phyloP scores from a whole-genome alignment of 2,888 invertebrate species.

The Pharmacophagus antenor region DNA sequence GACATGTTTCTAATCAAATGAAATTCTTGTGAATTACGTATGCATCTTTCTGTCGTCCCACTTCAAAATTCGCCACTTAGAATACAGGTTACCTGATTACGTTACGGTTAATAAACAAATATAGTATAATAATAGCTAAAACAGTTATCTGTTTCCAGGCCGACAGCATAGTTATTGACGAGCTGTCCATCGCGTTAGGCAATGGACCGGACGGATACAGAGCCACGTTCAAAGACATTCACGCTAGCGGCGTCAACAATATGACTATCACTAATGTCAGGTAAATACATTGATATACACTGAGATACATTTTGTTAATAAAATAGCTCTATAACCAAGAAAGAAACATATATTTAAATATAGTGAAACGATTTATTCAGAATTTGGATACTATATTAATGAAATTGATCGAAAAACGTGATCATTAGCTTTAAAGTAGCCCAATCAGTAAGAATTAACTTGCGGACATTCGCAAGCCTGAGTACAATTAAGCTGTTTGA shows the following conservation, averaged over 20 bases:
- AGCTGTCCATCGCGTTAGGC: conserved; percentile 89
- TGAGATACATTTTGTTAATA: neutral
- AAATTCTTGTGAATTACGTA: too few species aligned
- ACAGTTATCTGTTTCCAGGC: conserved; percentile 69
- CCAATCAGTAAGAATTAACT: too few species aligned
- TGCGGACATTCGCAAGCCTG: too few species aligned
- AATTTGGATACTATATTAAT: neutral
- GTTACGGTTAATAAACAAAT: neutral
- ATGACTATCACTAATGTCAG: conserved; percentile 89
- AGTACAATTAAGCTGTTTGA: too few species aligned
- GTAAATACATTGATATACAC: conserved; percentile 55
- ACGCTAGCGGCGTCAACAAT: conserved; percentile 90
- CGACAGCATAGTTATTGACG: conserved; percentile 91
- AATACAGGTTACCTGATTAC: neutral
- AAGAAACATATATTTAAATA: neutral
- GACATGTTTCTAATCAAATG: too few species aligned
- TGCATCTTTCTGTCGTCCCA: too few species aligned
- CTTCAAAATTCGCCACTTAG: neutral
- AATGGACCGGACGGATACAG: conserved; percentile 91
- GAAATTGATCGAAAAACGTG: too few species aligned
- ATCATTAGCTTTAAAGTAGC: too few species aligned
- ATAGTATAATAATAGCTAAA: neutral
- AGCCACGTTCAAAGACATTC: conserved; percentile 89
- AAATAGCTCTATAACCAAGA: neutral
- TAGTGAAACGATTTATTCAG: neutral